phyloP scores from a whole-genome alignment of 2,888 invertebrate genomes.

The Torymus texanus region DNA sequence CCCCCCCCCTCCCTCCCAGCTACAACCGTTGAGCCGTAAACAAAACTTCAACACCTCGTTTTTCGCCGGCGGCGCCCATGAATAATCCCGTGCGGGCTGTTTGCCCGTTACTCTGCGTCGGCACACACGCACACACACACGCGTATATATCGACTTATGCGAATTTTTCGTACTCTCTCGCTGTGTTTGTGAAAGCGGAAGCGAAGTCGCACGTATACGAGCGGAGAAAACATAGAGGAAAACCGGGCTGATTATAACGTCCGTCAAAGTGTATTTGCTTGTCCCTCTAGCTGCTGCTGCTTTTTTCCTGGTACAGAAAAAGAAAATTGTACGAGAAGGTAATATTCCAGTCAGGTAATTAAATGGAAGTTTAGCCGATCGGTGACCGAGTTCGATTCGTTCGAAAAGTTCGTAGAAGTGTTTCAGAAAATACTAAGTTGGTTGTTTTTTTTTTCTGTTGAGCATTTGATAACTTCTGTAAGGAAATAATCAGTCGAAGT shows the following conservation, averaged over 20 bases:
- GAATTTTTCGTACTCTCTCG: conserved; percentile 1
- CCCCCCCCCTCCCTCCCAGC: background rate
- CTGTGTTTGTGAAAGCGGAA: background rate
- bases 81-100: conserved; percentile 36
- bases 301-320: no score
- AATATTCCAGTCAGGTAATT: no score
- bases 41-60: conserved; percentile 48
- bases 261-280: background rate
- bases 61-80: conserved; percentile 15
- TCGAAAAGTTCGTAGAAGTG: no score
- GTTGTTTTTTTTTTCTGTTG: no score
- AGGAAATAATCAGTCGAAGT: no score
- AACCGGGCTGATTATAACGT: background rate
- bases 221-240: background rate
- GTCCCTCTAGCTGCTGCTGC: no score
- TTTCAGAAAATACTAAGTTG: no score
- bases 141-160: conserved; percentile 14
- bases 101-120: conserved; percentile 19
- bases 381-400: no score
- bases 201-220: background rate
- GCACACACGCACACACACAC: no score
- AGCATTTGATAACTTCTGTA: no score
- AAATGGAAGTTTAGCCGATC: no score
- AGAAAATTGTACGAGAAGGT: no score
- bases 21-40: conserved; percentile 22